Percentiles rank a stretch among this genome's conserved stretches.
These are phyloP conservation scores for Cephus pulcher DNA, from an alignment of 2,888 invertebrate species.

Conservation along the genomic window DNA sequence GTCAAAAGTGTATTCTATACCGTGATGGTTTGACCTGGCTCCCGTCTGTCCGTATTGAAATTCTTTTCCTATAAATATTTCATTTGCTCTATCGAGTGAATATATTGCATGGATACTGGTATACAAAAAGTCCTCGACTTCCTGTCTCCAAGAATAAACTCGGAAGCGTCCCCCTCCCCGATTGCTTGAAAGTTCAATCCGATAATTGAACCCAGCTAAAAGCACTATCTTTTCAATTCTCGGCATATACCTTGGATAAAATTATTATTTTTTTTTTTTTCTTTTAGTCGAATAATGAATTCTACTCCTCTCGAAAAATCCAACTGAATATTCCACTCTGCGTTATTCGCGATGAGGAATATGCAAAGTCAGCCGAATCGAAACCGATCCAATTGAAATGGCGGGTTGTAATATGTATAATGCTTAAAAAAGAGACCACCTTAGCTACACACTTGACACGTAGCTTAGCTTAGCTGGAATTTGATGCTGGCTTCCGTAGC, in stretches of 20 bases:
- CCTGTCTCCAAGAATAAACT: background rate
- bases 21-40: background rate
- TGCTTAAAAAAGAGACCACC: background rate
- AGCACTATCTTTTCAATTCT: background rate
- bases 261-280: background rate
- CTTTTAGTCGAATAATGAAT: background rate
- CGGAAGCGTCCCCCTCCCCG: background rate
- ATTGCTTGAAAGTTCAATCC: background rate
- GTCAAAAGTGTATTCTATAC: background rate
- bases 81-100: background rate
- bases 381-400: background rate
- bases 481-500: slow-evolving; percentile 2
- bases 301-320: background rate
- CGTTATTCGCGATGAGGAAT: background rate
- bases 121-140: background rate
- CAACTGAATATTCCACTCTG: background rate
- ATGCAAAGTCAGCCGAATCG: background rate
- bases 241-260: background rate
- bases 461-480: slow-evolving; percentile 2
- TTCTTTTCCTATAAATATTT: background rate
- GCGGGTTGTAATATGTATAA: background rate
- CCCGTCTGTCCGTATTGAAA: background rate
- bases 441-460: background rate
- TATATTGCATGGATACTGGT: background rate
- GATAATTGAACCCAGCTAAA: background rate